phyloP scores from a whole-genome alignment of 2,797 vertebrate species.

The Eidolon dupreanum region DNA sequence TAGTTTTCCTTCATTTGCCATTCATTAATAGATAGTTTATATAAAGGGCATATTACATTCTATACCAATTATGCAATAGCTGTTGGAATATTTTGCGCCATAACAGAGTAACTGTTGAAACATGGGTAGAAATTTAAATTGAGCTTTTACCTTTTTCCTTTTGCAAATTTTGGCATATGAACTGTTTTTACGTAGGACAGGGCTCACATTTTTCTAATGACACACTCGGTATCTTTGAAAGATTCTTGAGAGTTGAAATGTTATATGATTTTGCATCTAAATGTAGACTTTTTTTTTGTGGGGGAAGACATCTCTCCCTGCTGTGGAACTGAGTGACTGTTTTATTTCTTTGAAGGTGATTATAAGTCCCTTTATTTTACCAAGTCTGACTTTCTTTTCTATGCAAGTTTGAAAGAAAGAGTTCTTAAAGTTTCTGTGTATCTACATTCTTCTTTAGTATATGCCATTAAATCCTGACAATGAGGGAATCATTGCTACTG shows the following conservation, averaged over 20 bases:
- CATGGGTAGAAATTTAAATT: conserved; percentile 14
- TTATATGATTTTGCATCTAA: conserved; percentile 52
- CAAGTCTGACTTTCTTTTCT: conserved; percentile 55
- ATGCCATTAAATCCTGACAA: conserved; percentile 9
- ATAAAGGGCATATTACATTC: background rate
- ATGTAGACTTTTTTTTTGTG: conserved; percentile 34
- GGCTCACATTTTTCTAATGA: conserved; percentile 34
- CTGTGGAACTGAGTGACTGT: background rate
- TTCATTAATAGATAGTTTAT: background rate
- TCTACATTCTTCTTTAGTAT: conserved; percentile 6
- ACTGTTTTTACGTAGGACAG: background rate
- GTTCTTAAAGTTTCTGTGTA: conserved; percentile 10
- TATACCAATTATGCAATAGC: background rate
- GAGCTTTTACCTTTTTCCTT: conserved; percentile 38
- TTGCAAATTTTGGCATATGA: conserved; percentile 13
- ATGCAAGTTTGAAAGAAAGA: conserved; percentile 39
- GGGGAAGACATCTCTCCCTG: background rate
- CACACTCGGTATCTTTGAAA: conserved; percentile 37
- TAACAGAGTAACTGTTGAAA: background rate
- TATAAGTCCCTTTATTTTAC: conserved; percentile 56
- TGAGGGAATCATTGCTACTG: background rate
- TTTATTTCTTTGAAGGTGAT: conserved; percentile 60
- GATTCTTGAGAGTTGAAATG: conserved; percentile 38
- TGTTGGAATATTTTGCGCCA: background rate
- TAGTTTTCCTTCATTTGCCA: background rate